These are phyloP conservation scores for Gallinago solitaria DNA, from an alignment of 2,797 vertebrate species.

Conservation along the genomic window DNA sequence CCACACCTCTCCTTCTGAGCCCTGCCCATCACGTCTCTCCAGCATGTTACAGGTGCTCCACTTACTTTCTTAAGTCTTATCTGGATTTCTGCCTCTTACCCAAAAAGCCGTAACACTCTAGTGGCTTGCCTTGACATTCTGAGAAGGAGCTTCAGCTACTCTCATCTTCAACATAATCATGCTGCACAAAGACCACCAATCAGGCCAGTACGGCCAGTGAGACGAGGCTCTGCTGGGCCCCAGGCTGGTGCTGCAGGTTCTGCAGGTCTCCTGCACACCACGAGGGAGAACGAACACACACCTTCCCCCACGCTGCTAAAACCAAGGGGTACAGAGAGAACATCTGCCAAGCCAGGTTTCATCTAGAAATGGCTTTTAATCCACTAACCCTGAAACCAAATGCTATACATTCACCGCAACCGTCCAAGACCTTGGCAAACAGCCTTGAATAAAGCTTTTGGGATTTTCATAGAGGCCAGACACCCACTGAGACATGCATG, in stretches of 20 bases:
- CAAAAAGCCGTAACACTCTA: background rate
- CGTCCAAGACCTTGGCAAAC: background rate
- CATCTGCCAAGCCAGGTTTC: background rate
- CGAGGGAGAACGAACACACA: rapidly evolving
- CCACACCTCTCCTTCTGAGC: background rate
- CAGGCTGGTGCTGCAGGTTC: background rate
- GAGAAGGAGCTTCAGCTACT: background rate
- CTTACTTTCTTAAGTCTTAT: background rate
- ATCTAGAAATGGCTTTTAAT: background rate
- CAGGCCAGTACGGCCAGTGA: background rate
- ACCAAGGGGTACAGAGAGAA: background rate
- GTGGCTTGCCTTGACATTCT: background rate
- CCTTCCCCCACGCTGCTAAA: background rate
- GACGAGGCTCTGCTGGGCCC: rapidly evolving
- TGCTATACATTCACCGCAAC: background rate
- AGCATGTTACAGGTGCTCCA: background rate
- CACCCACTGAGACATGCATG: slow-evolving; percentile 11
- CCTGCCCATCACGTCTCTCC: background rate
- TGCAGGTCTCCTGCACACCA: background rate
- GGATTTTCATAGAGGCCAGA: slow-evolving; percentile 18
- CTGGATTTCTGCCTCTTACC: background rate
- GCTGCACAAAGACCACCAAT: background rate
- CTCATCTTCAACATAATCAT: background rate
- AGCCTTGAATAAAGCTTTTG: background rate
- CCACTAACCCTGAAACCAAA: background rate